Percentiles rank a stretch among this genome's conserved stretches.
These are phyloP conservation scores for Argentina silus DNA, from an alignment of 2,797 vertebrate genomes.

Conservation along the genomic window DNA sequence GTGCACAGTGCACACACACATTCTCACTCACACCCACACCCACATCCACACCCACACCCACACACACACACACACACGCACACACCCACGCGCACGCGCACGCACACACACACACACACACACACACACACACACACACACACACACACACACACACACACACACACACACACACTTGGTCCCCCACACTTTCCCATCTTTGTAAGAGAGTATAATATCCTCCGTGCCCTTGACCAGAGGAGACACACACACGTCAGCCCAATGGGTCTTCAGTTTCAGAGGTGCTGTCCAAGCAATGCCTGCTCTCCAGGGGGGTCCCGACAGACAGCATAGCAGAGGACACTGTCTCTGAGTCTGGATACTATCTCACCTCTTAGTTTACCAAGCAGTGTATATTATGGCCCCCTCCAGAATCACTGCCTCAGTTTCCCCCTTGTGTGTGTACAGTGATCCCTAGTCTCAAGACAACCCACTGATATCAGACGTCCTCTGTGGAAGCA, in stretches of 20 bases:
- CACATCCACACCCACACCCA: constrained; percentile 16
- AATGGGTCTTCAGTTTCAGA: constrained; percentile 60
- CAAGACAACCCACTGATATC: neutral
- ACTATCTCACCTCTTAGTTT: constrained; percentile 1
- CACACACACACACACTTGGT: neutral
- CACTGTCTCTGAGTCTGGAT: neutral
- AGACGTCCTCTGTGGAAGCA: neutral
- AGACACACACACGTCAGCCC: constrained; percentile 10
- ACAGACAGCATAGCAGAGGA: neutral
- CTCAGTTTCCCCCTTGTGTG: neutral
- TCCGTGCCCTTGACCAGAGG: constrained; percentile 12
- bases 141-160: constrained; percentile 2
- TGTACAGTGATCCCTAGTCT: neutral
- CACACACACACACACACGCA: constrained; percentile 26
- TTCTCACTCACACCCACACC: constrained; percentile 17
- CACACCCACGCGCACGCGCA: neutral
- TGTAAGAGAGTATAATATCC: neutral
- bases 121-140: constrained; percentile 33
- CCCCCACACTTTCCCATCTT: neutral
- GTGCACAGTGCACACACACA: neutral
- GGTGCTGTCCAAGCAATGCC: constrained; percentile 19
- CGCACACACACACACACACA: constrained; percentile 16
- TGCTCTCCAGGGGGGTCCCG: neutral
- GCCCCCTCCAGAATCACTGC: neutral
- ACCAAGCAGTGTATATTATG: neutral